phyloP scores from a whole-genome alignment of 2,888 invertebrate genomes.

The Drosophila setosimentum region DNA sequence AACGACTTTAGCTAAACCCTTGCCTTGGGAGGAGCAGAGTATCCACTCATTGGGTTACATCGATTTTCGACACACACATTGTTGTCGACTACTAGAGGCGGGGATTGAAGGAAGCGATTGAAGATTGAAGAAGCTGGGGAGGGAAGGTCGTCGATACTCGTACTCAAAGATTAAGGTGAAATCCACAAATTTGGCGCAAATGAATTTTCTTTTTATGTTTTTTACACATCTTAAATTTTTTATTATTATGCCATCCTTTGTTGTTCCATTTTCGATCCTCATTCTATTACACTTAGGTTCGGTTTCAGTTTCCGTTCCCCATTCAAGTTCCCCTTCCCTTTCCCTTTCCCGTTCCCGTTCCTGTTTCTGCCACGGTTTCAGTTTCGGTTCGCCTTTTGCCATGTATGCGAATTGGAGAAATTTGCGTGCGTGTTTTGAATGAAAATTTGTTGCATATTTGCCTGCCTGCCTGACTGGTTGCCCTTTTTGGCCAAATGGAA shows the following conservation, averaged over 20 bases:
- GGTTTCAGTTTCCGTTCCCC: conserved; percentile 54
- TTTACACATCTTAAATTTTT: conserved; percentile 80
- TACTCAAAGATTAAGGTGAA: conserved; percentile 74
- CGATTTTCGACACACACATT: conserved; percentile 75
- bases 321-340: not conserved
- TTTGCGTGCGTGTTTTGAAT: conserved; percentile 82
- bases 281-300: conserved; percentile 76
- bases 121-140: not conserved
- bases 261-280: conserved; percentile 80
- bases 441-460: conserved; percentile 82
- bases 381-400: conserved; percentile 54
- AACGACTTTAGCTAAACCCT: conserved; percentile 58
- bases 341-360: not conserved
- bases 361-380: conserved; percentile 18
- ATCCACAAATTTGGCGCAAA: conserved; percentile 82
- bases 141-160: conserved; percentile 4
- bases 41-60: conserved; percentile 68
- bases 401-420: conserved; percentile 78
- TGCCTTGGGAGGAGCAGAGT: conserved; percentile 22
- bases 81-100: conserved; percentile 36
- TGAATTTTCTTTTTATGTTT: conserved; percentile 81
- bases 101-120: not conserved
- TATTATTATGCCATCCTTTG: conserved; percentile 80
- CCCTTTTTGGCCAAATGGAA: conserved; percentile 68
- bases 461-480: conserved; percentile 48